Percentiles rank a stretch among this genome's conserved stretches.
Conservation (phyloP, 2,888 invertebrate species). For the Hololepta plana region DNA sequence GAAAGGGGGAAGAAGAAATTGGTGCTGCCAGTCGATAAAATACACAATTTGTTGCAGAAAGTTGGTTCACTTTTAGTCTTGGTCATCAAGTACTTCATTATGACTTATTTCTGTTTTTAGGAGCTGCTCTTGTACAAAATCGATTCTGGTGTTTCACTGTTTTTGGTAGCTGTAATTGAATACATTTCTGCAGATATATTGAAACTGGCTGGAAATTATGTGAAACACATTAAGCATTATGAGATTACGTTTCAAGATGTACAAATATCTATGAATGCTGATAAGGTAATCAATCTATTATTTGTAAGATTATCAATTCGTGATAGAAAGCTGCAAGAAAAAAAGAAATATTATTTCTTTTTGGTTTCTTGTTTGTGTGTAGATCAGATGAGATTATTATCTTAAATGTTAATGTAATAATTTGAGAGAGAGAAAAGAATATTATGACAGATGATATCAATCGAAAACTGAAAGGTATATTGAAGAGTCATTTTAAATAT, state of each 20-base stretch:
- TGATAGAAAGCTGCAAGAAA: no score
- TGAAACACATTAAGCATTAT: constrained; percentile 84
- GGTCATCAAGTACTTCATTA: constrained; percentile 2
- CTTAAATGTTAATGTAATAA: no score
- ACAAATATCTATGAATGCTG: constrained; percentile 94
- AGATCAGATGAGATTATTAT: no score
- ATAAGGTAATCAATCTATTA: no score
- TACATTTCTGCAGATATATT: constrained; percentile 91
- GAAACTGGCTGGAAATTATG: constrained; percentile 92
- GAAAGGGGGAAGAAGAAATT: constrained; percentile 64
- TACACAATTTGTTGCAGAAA: constrained; percentile 74
- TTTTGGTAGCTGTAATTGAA: constrained; percentile 84
- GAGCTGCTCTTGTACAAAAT: constrained; percentile 77
- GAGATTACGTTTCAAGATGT: constrained; percentile 89
- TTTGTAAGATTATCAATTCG: no score
- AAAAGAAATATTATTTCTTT: no score
- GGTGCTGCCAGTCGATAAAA: constrained; percentile 67
- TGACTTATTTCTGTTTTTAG: constrained; percentile 28
- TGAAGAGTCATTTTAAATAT: no score
- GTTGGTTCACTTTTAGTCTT: constrained; percentile 22
- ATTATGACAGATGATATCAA: no score
- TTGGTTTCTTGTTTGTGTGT: no score
- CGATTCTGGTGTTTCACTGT: constrained; percentile 72
- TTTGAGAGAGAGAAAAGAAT: no score
- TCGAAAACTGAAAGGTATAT: no score